Percentiles rank a stretch among this genome's conserved stretches.
These are phyloP conservation scores for Conchocele bisecta DNA, from an alignment of 2,888 invertebrate species.

Conservation along the genomic window DNA sequence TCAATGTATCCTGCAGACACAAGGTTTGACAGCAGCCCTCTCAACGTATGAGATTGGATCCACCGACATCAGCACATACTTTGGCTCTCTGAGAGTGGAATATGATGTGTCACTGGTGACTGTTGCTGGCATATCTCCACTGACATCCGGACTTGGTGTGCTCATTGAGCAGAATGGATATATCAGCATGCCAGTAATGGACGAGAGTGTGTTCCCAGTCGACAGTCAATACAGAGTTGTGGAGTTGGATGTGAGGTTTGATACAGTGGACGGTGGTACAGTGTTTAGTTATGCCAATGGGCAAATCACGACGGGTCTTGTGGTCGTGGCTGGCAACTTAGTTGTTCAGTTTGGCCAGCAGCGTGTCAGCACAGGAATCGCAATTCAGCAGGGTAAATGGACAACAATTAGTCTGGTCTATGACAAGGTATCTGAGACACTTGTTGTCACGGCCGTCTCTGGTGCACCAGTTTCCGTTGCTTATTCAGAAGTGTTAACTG, in stretches of 20 bases:
- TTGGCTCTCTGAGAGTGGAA: slow-evolving; percentile 11
- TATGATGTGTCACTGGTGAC: slow-evolving; percentile 25
- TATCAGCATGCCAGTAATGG: slow-evolving; percentile 31
- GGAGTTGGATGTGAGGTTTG: slow-evolving; percentile 41
- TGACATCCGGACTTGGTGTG: slow-evolving; percentile 34
- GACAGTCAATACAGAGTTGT: neutral
- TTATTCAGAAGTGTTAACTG: neutral
- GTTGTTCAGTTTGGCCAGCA: slow-evolving; percentile 34
- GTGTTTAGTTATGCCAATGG: slow-evolving; percentile 33
- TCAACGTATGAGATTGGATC: slow-evolving; percentile 3
- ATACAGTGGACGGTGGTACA: slow-evolving; percentile 27
- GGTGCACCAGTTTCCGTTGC: neutral
- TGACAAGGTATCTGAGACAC: slow-evolving; percentile 29
- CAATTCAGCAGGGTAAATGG: slow-evolving; percentile 54
- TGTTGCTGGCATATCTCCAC: slow-evolving; percentile 14
- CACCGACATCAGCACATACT: slow-evolving; percentile 13
- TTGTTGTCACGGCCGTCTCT: slow-evolving; percentile 34
- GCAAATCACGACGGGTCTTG: slow-evolving; percentile 36
- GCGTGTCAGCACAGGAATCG: slow-evolving; percentile 46
- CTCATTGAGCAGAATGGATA: slow-evolving; percentile 20
- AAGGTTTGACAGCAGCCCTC: slow-evolving; percentile 25
- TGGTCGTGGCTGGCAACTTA: slow-evolving; percentile 37
- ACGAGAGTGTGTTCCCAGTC: slow-evolving; percentile 21
- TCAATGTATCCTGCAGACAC: slow-evolving; percentile 13
- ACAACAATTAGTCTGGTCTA: slow-evolving; percentile 54